Evolutionary conservation across 2,888 invertebrate species (phyloP), one percentile per base, ranked within the genome.

Genomic region (Catocala nupta): DNA sequence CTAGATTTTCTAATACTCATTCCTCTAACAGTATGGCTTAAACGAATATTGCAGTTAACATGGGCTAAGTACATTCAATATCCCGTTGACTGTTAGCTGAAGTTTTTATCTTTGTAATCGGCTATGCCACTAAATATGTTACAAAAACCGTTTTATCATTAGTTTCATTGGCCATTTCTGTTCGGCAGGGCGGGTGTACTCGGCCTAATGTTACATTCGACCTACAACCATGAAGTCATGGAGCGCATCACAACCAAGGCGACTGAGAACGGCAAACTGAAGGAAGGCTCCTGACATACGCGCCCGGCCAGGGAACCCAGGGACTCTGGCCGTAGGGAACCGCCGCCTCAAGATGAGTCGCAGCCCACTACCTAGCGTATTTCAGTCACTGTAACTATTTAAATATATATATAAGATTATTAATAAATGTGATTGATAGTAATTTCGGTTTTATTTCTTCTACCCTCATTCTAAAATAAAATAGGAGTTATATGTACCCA

Each of bases 181-280:
- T 50, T 55, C 33, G 33, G 86, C 77, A 96, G 99, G 63, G 98
- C 98, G 49, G 99, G 99, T 0, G 98, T 99, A 0, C 93, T 99
- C 11, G 98, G 98, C 0, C 94, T 99, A 0, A 97, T 99, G 97
- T 93, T 99, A n/a, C 99, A 99, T 87, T 98, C 99, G 6, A 99
- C 99, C 0, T 98, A 98, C 86, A 98, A 99, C 91, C 98, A 99
- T 85, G 98, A 98, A 77, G 95, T 98, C 0, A 97, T 98, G 96
- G 97, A 97, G 81, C 86, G 92, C 1, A 94, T 94, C 75, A 90
- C 93, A 1, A 82, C 81, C 12, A 93, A 93, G 62, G 88, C 81
- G 16, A 88, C 84, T 49, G 93, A 92, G 64, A 93, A 91, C 64
- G 91, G 92, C 5, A 91, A 91, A 48, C 69, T 88, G 1, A 90